phyloP scores from a whole-genome alignment of 2,888 invertebrate genomes.

The Drosophila maculinotata region DNA sequence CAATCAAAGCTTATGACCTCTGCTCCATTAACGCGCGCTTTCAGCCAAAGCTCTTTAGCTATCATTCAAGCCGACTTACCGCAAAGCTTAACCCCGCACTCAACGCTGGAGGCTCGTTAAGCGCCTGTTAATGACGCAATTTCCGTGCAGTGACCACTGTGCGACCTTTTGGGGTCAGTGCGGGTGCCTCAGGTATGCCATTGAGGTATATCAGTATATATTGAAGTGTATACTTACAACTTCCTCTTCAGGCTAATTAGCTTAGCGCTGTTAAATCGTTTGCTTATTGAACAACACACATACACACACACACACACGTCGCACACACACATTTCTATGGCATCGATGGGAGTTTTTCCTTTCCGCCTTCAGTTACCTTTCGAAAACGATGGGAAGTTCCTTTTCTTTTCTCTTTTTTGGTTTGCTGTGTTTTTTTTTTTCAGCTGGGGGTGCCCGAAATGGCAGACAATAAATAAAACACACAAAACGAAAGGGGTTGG shows the following conservation, averaged over 20 bases:
- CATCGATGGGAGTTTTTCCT: slow-evolving; percentile 44
- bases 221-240: slow-evolving; percentile 13
- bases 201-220: neutral
- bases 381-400: neutral
- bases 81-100: slow-evolving; percentile 55
- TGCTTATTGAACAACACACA: slow-evolving; percentile 54
- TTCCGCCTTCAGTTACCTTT: slow-evolving; percentile 18
- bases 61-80: slow-evolving; percentile 44
- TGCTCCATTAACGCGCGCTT: slow-evolving; percentile 40
- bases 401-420: neutral
- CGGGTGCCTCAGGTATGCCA: slow-evolving; percentile 2
- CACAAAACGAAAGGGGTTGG: slow-evolving; percentile 14
- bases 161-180: slow-evolving; percentile 69
- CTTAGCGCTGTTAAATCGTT: slow-evolving; percentile 73
- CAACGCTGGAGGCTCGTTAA: slow-evolving; percentile 41
- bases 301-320: neutral
- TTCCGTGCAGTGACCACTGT: slow-evolving; percentile 62
- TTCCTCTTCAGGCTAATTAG: slow-evolving; percentile 69
- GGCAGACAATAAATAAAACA: slow-evolving; percentile 69
- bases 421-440: slow-evolving; percentile 5
- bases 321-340: slow-evolving; percentile 65
- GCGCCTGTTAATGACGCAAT: slow-evolving; percentile 78
- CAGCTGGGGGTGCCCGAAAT: slow-evolving; percentile 50
- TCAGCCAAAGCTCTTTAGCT: slow-evolving; percentile 35
- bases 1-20: slow-evolving; percentile 51